Evolutionary conservation across 2,797 vertebrate species (phyloP).

Genomic region (Caiman crocodilus): DNA sequence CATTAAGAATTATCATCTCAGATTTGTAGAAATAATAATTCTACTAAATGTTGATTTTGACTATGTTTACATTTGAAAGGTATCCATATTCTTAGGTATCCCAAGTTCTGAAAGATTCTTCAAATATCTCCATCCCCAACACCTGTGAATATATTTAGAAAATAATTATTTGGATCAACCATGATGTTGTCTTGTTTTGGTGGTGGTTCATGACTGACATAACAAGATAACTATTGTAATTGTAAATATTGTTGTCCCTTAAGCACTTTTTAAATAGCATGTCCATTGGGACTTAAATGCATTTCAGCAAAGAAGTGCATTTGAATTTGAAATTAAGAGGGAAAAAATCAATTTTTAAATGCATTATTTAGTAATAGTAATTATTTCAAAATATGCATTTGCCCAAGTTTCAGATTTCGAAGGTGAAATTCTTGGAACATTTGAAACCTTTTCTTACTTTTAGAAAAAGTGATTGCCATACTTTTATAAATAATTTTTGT

Average conservation of each 20-base stretch:
- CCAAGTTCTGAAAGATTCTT: neutral
- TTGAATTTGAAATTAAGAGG: conserved; percentile 20
- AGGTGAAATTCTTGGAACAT: neutral
- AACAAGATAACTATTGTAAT: neutral
- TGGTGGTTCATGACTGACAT: neutral
- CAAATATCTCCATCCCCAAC: neutral
- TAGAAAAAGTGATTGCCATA: neutral
- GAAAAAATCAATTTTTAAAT: conserved; percentile 43
- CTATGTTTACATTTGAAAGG: neutral
- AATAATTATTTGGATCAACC: neutral
- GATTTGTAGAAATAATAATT: neutral
- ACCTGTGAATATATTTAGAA: neutral
- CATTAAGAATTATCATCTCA: neutral
- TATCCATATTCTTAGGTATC: neutral
- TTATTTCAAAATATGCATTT: neutral
- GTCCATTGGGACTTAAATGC: neutral
- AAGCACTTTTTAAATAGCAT: conserved; percentile 9
- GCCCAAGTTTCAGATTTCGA: neutral
- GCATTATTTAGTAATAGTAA: neutral
- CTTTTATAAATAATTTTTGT: neutral
- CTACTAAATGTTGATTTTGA: neutral
- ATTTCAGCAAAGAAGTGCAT: neutral
- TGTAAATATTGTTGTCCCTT: neutral
- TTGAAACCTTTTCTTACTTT: neutral
- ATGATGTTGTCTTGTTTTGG: neutral